phyloP scores from a whole-genome alignment of 1,140 invertebrate genomes.

The Apis mellifera region Amel_HAv3.1 CM009936.2:17316501-17317000 shows the following conservation, averaged over 20 bases:
- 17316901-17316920: neutral
- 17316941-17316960: neutral
- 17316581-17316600: constrained; percentile 64
- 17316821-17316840: too few species aligned
- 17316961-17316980: neutral
- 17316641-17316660: constrained; percentile 65
- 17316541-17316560: constrained; percentile 59
- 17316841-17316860: too few species aligned
- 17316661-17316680: constrained; percentile 64
- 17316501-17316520: constrained; percentile 68
- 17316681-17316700: constrained; percentile 37
- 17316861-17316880: too few species aligned
- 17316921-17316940: neutral
- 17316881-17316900: too few species aligned
- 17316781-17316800: too few species aligned
- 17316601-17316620: constrained; percentile 75
- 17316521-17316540: constrained; percentile 73
- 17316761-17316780: too few species aligned
- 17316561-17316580: constrained; percentile 7
- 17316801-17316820: too few species aligned
- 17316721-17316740: too few species aligned
- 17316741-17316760: too few species aligned
- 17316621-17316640: constrained; percentile 51
- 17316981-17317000: too few species aligned
- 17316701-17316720: too few species aligned